Evolutionary conservation across 2,888 invertebrate genomes (phyloP).

Genomic region (Scrobipalpa atriplicella): DNA sequence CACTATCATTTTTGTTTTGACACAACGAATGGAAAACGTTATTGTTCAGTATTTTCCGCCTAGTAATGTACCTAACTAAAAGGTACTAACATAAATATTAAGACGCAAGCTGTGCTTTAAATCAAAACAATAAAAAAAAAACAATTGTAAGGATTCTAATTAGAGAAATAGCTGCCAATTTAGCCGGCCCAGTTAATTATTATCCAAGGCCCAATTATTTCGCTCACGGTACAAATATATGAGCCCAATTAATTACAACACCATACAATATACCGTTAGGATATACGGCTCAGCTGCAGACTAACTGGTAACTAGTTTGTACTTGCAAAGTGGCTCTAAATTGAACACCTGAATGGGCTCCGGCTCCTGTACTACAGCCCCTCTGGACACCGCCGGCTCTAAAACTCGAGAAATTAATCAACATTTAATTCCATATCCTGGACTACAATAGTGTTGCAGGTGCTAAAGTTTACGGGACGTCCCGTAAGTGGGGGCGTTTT

Average conservation of each 20-base stretch:
- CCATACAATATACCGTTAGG: conserved; percentile 49
- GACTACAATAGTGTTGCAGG: conserved; percentile 40
- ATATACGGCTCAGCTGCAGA: conserved; percentile 55
- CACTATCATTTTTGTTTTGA: not conserved
- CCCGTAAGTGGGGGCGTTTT: conserved; percentile 14
- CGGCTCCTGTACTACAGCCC: conserved; percentile 36
- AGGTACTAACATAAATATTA: too few relatives aligned
- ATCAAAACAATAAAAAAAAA: too few relatives aligned
- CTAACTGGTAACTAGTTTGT: conserved; percentile 69
- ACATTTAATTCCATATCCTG: conserved; percentile 75
- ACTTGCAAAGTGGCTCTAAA: conserved; percentile 69
- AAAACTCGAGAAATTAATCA: conserved; percentile 75
- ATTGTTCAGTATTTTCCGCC: too few relatives aligned
- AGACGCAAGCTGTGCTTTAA: too few relatives aligned
- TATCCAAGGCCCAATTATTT: not conserved
- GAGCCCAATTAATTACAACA: conserved; percentile 39
- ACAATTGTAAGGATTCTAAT: not conserved
- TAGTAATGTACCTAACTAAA: too few relatives aligned
- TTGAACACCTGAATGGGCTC: conserved; percentile 66
- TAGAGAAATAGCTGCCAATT: not conserved
- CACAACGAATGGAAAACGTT: too few relatives aligned
- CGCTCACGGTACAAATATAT: conserved; percentile 16
- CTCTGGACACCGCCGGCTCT: conserved; percentile 47
- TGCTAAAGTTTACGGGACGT: conserved; percentile 18
- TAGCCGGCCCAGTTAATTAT: not conserved